phyloP scores from a whole-genome alignment of 2,888 invertebrate genomes.

The Cerastis rubricosa region DNA sequence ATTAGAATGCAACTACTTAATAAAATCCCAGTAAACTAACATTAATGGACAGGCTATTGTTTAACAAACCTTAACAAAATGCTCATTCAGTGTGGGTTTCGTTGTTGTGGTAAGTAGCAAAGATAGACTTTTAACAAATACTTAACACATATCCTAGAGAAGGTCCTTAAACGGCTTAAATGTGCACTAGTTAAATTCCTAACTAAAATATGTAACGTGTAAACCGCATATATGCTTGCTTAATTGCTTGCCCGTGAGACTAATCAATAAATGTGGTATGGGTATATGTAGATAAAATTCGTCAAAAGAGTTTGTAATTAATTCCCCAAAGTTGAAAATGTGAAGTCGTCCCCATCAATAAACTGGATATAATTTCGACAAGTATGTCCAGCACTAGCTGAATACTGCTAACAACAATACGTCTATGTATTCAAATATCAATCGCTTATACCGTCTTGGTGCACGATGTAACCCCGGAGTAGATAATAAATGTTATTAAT shows the following conservation, averaged over 20 bases:
- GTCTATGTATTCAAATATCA: too few species aligned
- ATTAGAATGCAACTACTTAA: not conserved
- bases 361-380: not conserved
- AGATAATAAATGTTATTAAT: not conserved
- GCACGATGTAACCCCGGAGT: not conserved
- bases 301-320: not conserved
- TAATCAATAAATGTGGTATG: constrained; percentile 1
- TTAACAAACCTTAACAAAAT: not conserved
- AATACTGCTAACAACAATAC: too few species aligned
- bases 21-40: not conserved
- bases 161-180: not conserved
- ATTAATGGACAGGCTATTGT: not conserved
- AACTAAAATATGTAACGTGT: not conserved
- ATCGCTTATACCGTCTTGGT: too few species aligned
- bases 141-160: not conserved
- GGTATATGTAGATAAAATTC: not conserved
- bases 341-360: not conserved
- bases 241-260: not conserved
- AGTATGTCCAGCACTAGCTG: not conserved
- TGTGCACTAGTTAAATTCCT: not conserved
- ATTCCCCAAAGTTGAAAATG: not conserved
- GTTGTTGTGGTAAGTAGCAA: constrained; percentile 6
- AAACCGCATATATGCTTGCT: constrained; percentile 3
- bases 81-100: not conserved
- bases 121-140: not conserved